A percentile compares a stretch with the other conserved stretches of the same genome.
These are phyloP conservation scores for Lophura nycthemera DNA, from an alignment of 2,113 vertebrate genomes.

Conservation along the genomic window DNA sequence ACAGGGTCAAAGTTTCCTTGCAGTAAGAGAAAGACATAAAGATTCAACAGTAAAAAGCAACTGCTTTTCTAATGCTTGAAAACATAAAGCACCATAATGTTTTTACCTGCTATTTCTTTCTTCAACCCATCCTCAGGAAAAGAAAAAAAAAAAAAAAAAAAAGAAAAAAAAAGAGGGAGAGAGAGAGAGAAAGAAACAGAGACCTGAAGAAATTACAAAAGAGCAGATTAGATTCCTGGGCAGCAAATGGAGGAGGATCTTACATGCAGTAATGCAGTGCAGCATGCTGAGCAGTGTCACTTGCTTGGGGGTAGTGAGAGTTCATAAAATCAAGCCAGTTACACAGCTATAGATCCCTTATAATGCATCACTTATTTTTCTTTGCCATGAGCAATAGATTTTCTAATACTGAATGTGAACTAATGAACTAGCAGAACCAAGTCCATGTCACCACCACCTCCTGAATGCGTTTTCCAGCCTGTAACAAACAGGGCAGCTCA, in stretches of 20 bases:
- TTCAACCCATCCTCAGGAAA: not conserved
- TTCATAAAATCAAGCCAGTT: conserved; percentile 29
- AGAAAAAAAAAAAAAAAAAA: not conserved
- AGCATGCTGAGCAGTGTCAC: not conserved
- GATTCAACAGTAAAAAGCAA: not conserved
- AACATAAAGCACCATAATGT: not conserved
- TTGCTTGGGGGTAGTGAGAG: not conserved
- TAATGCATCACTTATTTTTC: conserved; percentile 19
- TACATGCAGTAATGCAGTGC: not conserved
- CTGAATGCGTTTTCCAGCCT: not conserved
- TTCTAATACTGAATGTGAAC: conserved; percentile 12
- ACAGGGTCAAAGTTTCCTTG: not conserved
- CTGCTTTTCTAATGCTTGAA: not conserved
- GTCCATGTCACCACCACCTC: not conserved
- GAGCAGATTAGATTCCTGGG: not conserved
- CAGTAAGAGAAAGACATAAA: not conserved
- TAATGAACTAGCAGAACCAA: conserved; percentile 26
- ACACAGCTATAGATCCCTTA: not conserved
- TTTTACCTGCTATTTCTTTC: not conserved
- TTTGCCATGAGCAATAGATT: conserved; percentile 31
- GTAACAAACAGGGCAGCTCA: not conserved
- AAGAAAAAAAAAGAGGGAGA: too few relatives aligned
- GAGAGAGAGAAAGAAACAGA: not conserved
- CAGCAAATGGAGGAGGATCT: not conserved
- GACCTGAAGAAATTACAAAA: not conserved